Conservation (phyloP, 2,113 vertebrate genomes). For the Malaclemys terrapin region DNA sequence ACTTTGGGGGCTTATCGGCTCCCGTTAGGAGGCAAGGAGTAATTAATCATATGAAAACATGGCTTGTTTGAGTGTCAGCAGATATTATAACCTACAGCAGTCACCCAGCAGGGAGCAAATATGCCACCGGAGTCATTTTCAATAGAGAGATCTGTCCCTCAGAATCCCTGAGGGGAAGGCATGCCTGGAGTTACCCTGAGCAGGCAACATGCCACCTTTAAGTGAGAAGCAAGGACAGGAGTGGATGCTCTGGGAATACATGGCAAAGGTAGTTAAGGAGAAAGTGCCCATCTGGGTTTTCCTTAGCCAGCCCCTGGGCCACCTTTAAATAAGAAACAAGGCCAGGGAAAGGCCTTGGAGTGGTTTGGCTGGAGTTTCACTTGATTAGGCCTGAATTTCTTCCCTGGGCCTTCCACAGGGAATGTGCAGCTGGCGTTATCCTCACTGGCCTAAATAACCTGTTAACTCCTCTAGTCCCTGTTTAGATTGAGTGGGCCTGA, state of each 20-base stretch:
- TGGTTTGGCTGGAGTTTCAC: not conserved
- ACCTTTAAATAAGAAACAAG: not conserved
- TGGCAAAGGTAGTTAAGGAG: not conserved
- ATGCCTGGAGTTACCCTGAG: fast-evolving
- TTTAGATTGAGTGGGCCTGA: not conserved
- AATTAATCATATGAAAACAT: slow-evolving; percentile 57
- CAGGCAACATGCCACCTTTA: not conserved
- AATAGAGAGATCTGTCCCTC: fast-evolving
- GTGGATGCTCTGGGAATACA: not conserved
- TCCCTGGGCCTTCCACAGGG: not conserved
- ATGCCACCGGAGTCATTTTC: not conserved
- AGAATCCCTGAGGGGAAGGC: fast-evolving
- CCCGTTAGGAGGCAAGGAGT: slow-evolving; percentile 19
- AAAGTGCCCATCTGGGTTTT: not conserved
- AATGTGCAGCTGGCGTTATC: not conserved
- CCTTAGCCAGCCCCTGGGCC: fast-evolving
- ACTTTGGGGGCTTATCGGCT: not conserved
- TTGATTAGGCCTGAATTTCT: not conserved
- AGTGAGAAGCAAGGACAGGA: not conserved
- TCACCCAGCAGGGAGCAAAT: not conserved
- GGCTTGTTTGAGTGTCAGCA: slow-evolving; percentile 31
- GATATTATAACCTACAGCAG: slow-evolving; percentile 52
- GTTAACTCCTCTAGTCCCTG: not conserved
- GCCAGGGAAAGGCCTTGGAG: not conserved
- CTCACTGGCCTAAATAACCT: not conserved